Evolutionary conservation across 2,888 invertebrate species (phyloP), one percentile per base, ranked within the genome.

Genomic region (Lasioglossum villosulum): DNA sequence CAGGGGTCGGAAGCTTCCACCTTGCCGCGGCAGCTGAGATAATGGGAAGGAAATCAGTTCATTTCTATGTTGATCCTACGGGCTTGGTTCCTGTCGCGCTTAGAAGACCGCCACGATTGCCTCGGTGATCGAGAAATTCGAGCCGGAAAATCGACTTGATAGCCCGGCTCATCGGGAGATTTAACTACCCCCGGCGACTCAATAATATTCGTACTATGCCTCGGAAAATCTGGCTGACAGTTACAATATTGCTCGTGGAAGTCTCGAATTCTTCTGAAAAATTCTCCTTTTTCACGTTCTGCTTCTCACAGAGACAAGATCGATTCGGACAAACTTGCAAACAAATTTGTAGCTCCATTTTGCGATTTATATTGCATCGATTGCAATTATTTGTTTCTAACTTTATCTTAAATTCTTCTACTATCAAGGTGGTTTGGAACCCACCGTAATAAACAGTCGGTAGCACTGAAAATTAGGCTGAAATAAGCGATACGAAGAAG

Each of bases 21-120:
- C 83, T 82, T 83, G 37, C 82, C 84, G 73, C 82, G 84, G 82
- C 86, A 89, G 89, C 89, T 89, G 92, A 94, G 94, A 95, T 95
- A 95, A 95, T 95, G 93, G 94, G 93, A 95, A 94, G 94, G 93
- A 95, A 95, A 95, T 95, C 94, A 95, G 95, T 95, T 95, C 95
- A 94, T 95, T 95, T 95, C 94, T 95, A 95, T 95, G 95, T 95
- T 95, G 95, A 95, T 95, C 95, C 95, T 90, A 91, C 90, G 91
- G 92, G 86, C 84, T 88, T 80, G 88, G 82, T 87, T 68, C 81
- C 89, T 84, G 90, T 87, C 90, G 91, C 88, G 91, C 90, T 93
- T 90, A 91, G 91, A 91, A 86, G 90, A 90, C 87, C 89, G 88
- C 81, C 85, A 87, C 89, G 92, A 93, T 92, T 92, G 92, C 91